Conservation (phyloP, 2,888 invertebrate genomes). For the Cephalotes varians region DNA sequence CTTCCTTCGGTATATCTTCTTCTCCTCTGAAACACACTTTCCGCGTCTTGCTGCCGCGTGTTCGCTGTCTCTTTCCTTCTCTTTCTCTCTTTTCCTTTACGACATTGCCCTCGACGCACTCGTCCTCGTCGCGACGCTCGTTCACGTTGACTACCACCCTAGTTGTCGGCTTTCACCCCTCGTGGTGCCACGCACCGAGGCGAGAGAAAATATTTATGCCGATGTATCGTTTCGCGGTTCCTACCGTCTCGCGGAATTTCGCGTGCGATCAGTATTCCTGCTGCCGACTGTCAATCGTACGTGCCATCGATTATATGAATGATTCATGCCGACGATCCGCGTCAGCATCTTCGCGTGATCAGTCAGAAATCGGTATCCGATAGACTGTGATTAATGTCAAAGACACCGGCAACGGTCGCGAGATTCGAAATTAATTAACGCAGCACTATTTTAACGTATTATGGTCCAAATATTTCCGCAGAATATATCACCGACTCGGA, state of each 20-base stretch:
- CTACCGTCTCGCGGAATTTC: background rate
- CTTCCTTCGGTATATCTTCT: conserved; percentile 35
- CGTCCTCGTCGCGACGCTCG: conserved; percentile 22
- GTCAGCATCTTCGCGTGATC: conserved; percentile 4
- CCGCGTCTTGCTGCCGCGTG: conserved; percentile 22
- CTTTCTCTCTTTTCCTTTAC: conserved; percentile 23
- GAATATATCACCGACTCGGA: background rate
- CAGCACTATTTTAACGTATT: background rate
- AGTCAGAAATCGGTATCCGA: conserved; percentile 19
- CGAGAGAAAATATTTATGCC: conserved; percentile 46
- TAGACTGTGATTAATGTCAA: conserved; percentile 11
- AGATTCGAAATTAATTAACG: background rate
- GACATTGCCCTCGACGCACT: conserved; percentile 17
- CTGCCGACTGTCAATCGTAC: conserved; percentile 27
- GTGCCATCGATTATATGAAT: conserved; percentile 24
- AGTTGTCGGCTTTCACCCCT: conserved; percentile 7
- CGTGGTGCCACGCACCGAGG: conserved; percentile 1
- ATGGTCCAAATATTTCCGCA: background rate
- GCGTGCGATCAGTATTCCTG: conserved; percentile 29
- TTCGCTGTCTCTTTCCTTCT: background rate
- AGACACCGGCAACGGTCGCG: background rate
- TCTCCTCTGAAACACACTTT: conserved; percentile 49
- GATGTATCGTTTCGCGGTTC: conserved; percentile 45
- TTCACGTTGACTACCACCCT: conserved; percentile 35
- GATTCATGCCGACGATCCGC: background rate